phyloP scores from a whole-genome alignment of 2,797 vertebrate species.

The Emydoidea blandingii region DNA sequence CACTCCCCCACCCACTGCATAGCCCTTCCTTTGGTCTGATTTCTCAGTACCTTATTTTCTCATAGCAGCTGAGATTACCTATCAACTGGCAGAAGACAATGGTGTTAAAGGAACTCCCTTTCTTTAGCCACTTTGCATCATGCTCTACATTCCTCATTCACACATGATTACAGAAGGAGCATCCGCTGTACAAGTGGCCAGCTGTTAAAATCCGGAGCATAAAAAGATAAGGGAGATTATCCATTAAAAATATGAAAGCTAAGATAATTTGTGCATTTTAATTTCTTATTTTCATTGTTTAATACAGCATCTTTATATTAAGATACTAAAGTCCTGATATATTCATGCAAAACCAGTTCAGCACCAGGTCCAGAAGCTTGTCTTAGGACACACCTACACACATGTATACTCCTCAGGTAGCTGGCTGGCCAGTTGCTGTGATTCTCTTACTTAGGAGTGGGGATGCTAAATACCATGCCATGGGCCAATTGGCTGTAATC shows the following conservation, averaged over 20 bases:
- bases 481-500: conserved; percentile 78
- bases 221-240: background rate
- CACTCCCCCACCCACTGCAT: background rate
- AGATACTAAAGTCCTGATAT: conserved; percentile 58
- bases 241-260: background rate
- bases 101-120: background rate
- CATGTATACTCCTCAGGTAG: conserved; percentile 78
- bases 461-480: conserved; percentile 76
- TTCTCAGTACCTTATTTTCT: conserved; percentile 12
- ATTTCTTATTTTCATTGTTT: background rate
- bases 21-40: background rate
- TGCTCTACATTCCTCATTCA: background rate
- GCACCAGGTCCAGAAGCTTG: conserved; percentile 53
- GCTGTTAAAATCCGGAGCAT: background rate
- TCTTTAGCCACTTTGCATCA: background rate
- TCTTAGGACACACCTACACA: conserved; percentile 46
- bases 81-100: background rate
- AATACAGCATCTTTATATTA: background rate
- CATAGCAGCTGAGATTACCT: background rate
- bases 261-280: background rate
- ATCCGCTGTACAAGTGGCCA: background rate
- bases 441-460: conserved; percentile 65
- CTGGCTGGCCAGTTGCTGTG: conserved; percentile 74
- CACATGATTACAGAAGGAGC: background rate
- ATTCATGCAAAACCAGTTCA: conserved; percentile 57